Base-by-base conservation (phyloP, 2,113 vertebrate species). In the Strix uralensis region DNA sequence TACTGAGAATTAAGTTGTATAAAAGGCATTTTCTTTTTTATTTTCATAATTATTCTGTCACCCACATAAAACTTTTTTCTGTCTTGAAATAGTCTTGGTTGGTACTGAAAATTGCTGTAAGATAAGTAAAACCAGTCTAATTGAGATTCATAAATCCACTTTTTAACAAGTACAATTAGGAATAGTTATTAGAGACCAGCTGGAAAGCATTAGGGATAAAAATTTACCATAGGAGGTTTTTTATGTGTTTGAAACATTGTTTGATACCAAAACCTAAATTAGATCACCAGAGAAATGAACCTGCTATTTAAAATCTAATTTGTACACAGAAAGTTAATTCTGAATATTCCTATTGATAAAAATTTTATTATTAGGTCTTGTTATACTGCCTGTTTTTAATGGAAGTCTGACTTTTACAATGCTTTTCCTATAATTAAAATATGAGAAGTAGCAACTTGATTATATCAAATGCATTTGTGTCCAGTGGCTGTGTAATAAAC, bases 131-230 rank as follows among this genome's bases (percentile, higher is more conserved):
- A 96, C 95, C 70, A n/a, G 74, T 70, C 94, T 98, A 98, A 98
- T 96, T 98, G 97, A 97, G 97, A 96, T 97, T 96, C 98, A 97
- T 98, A 98, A 98, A 98, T 98, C 97, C 81, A 71, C 90, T 95
- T 98, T 98, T 97, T 97, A 98, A 98, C 97, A 97, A 97, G 97
- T 96, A 97, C 97, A 97, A 97, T 98, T 98, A 98, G 94, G 95
- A 97, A 97, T 96, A 97, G 97, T 98, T 97, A 98, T 96, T 96
- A 98, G 97, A 84, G 88, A 97, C 96, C 93, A 93, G 97, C 97
- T 97, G 97, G 97, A 97, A 97, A 97, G 97, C 74, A 66, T 96
- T 91, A 66, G 97, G 96, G 77, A 91, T 94, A 91, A 88, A 96
- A 97, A 88, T 96, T 92, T 94, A 88, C 86, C 96, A 66, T 93